Evolutionary conservation across 2,113 vertebrate genomes (phyloP), one percentile per base, ranked within the genome.

Genomic region (Entelurus aequoreus): DNA sequence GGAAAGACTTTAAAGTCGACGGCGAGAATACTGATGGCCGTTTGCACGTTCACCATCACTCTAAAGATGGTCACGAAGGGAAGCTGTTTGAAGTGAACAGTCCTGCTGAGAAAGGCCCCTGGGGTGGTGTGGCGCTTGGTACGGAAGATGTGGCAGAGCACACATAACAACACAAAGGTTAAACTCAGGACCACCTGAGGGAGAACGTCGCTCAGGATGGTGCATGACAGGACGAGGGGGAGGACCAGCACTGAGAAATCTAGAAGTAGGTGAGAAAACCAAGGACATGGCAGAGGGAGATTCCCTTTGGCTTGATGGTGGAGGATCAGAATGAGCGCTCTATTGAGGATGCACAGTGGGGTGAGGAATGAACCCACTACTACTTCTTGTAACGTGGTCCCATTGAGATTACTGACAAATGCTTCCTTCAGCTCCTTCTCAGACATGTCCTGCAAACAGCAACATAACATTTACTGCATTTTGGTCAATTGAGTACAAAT

Each of bases 1-100:
- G 97, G 95, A 0, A 94, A 99, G 52, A 97, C 81, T 0, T 83
- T 90, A 53, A 99, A 99, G 82, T 99, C 97, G 53, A 99, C 95
- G 0, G 95, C 97, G 48, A 99, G 76, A 68, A 99, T 98, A 77
- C 91, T 92, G 81, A 98, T 89, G 37, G 93, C 88, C 0, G 95
- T 97, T 81, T 93, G 86, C 50, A 94, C 69, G 1, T 94, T 96
- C 59, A 94, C 75, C 51, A 92, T 88, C 52, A 97, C 95, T 1
- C 95, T 90, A 48, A 97, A 94, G 10, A 69, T 66, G 0, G 94
- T 93, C 69, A 98, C 71, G 35, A 94, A 93, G 21, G 96, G 95
- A 65, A 94, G 81, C 63, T 81, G 68, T 42, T 84, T 75, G 6
- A 88, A 80, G 49, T 92, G 88, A 71, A 97, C 52, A 21, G 42